Evolutionary conservation across 2,797 vertebrate species (phyloP), one percentile per base, ranked within the genome.

Genomic region (Lithobates pipiens): DNA sequence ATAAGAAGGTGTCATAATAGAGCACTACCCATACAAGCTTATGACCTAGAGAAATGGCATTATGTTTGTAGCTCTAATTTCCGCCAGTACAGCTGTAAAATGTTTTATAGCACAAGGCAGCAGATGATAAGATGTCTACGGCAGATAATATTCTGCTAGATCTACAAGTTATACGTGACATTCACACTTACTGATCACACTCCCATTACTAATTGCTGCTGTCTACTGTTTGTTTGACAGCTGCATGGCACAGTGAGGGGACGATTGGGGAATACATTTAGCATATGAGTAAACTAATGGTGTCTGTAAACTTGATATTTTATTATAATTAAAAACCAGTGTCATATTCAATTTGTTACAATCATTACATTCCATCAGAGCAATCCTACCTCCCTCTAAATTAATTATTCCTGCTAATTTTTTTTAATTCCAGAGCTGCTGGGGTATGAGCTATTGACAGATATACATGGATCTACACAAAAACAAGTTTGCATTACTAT

Each of bases 301-400:
- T 86, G 78, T 82, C 84, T 86, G 71, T 71, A 86, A 86, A 80
- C 77, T 57, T 68, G 78, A 70, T 81, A 86, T 86, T 86, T 80
- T 86, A 76, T 80, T 86, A 80, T 76, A 86, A 86, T 86, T 86
- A 86, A 81, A 86, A 81, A 81, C 67, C 70, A 76, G 78, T 81
- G 84, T 77, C 84, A 81, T 71, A 61, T 81, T 81, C 78, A 77
- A 77, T 86, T 76, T 86, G 78, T n/a, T 81, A 61, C 78, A 76
- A 81, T 82, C 78, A 76, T 77, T 86, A 86, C 74, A 76, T 46
- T 76, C 34, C 77, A 81, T 81, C 77, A 57, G 77, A 68, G 61
- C 46, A 15, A 76, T 70, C 42, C 63, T 81, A 54, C 71, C 71
- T 70, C 72, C 84, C 61, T 61, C 76, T 86, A 81, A 76, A 69